Conservation (phyloP, 2,797 vertebrate genomes). For the Staurois parvus region DNA sequence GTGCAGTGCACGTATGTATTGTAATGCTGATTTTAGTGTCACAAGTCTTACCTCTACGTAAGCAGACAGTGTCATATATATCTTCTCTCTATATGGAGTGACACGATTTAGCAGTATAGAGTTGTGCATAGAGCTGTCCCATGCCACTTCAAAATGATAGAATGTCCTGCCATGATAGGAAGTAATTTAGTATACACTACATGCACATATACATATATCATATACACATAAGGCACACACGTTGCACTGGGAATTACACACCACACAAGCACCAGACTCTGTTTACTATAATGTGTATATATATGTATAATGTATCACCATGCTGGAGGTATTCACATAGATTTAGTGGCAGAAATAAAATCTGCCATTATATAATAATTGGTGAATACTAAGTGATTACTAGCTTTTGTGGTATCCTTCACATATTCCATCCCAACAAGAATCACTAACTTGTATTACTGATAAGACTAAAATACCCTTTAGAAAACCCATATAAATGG, state of each 20-base stretch:
- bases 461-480: too few relatives aligned
- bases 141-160: constrained; percentile 93
- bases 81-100: constrained; percentile 95
- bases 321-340: neutral
- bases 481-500: too few relatives aligned
- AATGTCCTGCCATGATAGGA: constrained; percentile 83
- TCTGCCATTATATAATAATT: too few relatives aligned
- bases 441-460: too few relatives aligned
- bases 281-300: constrained; percentile 17
- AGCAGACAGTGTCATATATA: constrained; percentile 97
- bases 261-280: constrained; percentile 3
- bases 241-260: neutral
- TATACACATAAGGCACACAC: constrained; percentile 7
- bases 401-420: too few relatives aligned
- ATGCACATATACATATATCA: neutral
- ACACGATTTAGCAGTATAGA: constrained; percentile 94
- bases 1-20: neutral
- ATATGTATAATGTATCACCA: neutral
- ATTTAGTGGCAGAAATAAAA: neutral
- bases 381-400: too few relatives aligned
- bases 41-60: constrained; percentile 88
- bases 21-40: neutral
- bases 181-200: neutral
- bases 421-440: too few relatives aligned
- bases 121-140: constrained; percentile 99